Percentiles rank a stretch among this genome's conserved stretches.
These are phyloP conservation scores for Neotragus pygmaeus DNA, from an alignment of 2,113 vertebrate genomes.

Conservation along the genomic window DNA sequence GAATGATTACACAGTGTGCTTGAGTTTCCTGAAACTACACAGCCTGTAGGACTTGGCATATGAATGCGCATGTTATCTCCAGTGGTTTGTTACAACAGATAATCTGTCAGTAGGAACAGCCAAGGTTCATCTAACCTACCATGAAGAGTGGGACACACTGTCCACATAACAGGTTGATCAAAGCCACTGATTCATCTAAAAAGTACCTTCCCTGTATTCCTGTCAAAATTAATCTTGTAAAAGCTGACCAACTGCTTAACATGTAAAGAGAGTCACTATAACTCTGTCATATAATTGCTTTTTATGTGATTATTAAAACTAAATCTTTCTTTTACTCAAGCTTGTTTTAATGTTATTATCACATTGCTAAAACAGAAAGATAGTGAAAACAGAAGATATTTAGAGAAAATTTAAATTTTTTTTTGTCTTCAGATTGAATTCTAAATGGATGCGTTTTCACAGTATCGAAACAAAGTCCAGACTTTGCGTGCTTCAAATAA, in stretches of 20 bases:
- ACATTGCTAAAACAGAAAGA: not conserved
- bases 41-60: not conserved
- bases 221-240: not conserved
- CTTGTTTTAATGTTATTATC: not conserved
- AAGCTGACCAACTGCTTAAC: not conserved
- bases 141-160: not conserved
- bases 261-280: not conserved
- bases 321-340: not conserved
- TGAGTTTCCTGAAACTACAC: not conserved
- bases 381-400: not conserved
- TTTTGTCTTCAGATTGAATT: not conserved
- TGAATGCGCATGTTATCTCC: accelerated
- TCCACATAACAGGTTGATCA: not conserved
- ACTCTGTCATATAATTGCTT: not conserved
- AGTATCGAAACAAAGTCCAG: not conserved
- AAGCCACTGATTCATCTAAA: not conserved
- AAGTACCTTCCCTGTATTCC: not conserved
- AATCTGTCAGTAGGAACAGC: not conserved
- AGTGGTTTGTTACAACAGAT: not conserved
- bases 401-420: not conserved
- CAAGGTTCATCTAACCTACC: accelerated
- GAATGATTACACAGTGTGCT: not conserved
- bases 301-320: not conserved
- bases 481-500: not conserved
- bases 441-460: not conserved